Evolutionary conservation across 2,888 invertebrate genomes (phyloP).

Genomic region (Drosophila nr. perissopoda): DNA sequence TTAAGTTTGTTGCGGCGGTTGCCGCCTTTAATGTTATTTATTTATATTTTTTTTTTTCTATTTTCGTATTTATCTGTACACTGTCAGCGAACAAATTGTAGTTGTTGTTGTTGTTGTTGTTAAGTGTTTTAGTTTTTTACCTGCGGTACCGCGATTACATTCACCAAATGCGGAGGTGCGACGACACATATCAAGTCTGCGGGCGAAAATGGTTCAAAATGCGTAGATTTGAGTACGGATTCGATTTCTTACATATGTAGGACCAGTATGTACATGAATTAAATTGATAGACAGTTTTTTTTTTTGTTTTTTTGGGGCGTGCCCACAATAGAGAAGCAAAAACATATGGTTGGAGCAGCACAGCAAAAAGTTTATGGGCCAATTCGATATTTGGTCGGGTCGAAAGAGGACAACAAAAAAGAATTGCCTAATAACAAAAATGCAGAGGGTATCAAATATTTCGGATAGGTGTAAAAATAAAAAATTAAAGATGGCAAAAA

Average conservation of each 20-base stretch:
- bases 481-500: background rate
- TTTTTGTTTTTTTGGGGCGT: conserved; percentile 10
- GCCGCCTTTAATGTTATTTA: conserved; percentile 76
- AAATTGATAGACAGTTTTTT: conserved; percentile 9
- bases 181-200: conserved; percentile 99
- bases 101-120: conserved; percentile 44
- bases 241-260: conserved; percentile 26
- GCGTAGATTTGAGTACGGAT: conserved; percentile 74
- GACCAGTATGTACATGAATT: conserved; percentile 33
- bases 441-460: background rate
- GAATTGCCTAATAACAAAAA: background rate
- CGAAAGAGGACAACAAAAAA: background rate
- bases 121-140: conserved; percentile 87
- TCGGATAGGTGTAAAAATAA: background rate
- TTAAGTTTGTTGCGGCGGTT: conserved; percentile 60
- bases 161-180: conserved; percentile 96
- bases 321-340: background rate
- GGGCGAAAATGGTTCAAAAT: conserved; percentile 85
- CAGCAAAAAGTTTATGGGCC: conserved; percentile 30
- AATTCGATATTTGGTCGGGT: background rate
- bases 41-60: conserved; percentile 10
- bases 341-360: conserved; percentile 30
- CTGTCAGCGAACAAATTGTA: conserved; percentile 55
- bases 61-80: conserved; percentile 69
- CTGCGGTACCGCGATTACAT: conserved; percentile 99